Percentiles rank a stretch among this genome's conserved stretches.
phyloP scores from a whole-genome alignment of 2,888 invertebrate species.

The Polydesmus complanatus region DNA sequence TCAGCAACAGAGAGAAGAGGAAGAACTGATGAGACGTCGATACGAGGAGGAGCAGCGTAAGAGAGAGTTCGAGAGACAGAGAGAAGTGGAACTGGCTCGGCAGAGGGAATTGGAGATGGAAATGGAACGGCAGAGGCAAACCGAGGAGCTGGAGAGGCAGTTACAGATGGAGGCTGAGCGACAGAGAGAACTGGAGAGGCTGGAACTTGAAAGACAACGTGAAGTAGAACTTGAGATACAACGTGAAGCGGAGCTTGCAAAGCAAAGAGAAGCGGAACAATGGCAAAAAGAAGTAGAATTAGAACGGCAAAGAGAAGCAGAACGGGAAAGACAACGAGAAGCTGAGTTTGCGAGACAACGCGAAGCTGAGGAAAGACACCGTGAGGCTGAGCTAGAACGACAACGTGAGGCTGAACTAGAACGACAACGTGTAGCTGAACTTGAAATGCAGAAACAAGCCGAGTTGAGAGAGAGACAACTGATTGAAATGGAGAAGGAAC shows the following conservation, averaged over 20 bases:
- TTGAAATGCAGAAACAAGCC: conserved; percentile 10
- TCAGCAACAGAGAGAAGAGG: neutral
- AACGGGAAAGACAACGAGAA: conserved; percentile 24
- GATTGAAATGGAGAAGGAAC: conserved; percentile 8
- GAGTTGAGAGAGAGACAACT: conserved; percentile 9
- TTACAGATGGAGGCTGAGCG: conserved; percentile 1
- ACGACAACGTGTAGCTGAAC: conserved; percentile 22
- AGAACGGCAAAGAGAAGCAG: conserved; percentile 24
- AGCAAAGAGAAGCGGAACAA: conserved; percentile 17
- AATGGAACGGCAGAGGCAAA: neutral
- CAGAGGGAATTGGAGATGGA: neutral
- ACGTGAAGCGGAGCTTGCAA: conserved; percentile 5
- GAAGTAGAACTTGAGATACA: conserved; percentile 7
- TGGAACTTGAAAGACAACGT: conserved; percentile 8
- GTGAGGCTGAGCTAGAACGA: conserved; percentile 24
- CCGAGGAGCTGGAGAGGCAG: conserved; percentile 14
- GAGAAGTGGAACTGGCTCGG: neutral
- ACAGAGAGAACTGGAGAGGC: conserved; percentile 11
- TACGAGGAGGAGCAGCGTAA: neutral
- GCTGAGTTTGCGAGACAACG: conserved; percentile 28
- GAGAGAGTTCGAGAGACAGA: conserved; percentile 1
- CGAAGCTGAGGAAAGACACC: conserved; percentile 25
- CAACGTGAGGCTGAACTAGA: conserved; percentile 25
- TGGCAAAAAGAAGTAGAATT: conserved; percentile 27
- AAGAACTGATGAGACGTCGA: neutral